Evolutionary conservation across 2,797 vertebrate species (phyloP).

Genomic region (Gymnothorax javanicus): DNA sequence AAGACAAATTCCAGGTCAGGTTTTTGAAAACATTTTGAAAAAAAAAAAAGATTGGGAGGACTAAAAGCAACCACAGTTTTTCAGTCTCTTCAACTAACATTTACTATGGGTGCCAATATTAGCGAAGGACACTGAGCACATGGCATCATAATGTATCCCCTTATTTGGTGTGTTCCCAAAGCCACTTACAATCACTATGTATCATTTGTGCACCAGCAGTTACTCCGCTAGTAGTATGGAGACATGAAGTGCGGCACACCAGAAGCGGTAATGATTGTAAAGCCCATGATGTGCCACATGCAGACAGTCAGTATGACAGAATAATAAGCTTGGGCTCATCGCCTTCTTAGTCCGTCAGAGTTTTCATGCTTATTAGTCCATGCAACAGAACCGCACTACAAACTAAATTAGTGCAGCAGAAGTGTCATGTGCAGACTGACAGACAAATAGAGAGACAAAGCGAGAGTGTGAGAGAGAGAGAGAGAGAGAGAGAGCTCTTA

Average conservation of each 20-base stretch:
- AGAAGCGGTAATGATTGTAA: neutral
- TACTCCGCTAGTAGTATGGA: neutral
- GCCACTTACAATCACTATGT: neutral
- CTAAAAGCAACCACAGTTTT: too few relatives aligned
- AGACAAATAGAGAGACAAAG: neutral
- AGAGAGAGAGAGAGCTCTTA: conserved; percentile 68
- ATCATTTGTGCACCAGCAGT: neutral
- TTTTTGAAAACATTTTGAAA: too few relatives aligned
- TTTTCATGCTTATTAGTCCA: conserved; percentile 9
- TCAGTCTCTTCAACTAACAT: too few relatives aligned
- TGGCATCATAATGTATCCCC: conserved; percentile 32
- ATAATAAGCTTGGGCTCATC: conserved; percentile 3
- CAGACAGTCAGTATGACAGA: neutral
- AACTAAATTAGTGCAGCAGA: neutral
- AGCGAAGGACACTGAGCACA: neutral
- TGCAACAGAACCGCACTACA: conserved; percentile 5
- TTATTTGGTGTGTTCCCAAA: conserved; percentile 17
- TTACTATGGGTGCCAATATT: too few relatives aligned
- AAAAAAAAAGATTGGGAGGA: too few relatives aligned
- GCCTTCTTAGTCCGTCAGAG: neutral
- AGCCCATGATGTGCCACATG: conserved; percentile 31
- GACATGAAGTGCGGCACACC: conserved; percentile 2
- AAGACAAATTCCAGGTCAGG: too few relatives aligned
- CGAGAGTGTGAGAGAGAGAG: conserved; percentile 35
- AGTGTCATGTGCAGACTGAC: conserved; percentile 33